phyloP scores from a whole-genome alignment of 2,888 invertebrate genomes.

The Agriotes lineatus region DNA sequence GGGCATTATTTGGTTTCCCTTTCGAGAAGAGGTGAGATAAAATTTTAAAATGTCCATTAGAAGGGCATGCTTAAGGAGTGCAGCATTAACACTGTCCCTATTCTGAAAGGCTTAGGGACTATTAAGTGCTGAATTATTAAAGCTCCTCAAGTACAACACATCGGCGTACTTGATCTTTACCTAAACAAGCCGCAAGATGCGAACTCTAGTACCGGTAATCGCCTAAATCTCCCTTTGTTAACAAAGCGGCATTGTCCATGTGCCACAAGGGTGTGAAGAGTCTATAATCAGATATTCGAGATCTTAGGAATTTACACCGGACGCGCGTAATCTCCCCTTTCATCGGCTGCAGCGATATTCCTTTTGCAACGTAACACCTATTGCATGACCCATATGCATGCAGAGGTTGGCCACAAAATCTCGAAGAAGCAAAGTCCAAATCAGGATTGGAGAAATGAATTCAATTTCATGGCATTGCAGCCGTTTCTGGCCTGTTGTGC shows the following conservation, averaged over 20 bases:
- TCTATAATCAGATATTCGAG: constrained; percentile 50
- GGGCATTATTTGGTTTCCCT: constrained; percentile 12
- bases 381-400: no score
- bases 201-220: constrained; percentile 51
- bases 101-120: constrained; percentile 53
- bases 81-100: constrained; percentile 53
- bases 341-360: not conserved
- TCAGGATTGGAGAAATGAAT: no score
- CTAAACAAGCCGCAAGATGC: constrained; percentile 49
- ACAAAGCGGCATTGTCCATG: constrained; percentile 42
- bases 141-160: constrained; percentile 50
- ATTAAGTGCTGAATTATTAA: constrained; percentile 55
- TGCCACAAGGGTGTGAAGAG: constrained; percentile 54
- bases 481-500: no score
- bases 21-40: constrained; percentile 25
- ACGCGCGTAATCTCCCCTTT: not conserved
- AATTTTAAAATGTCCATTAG: constrained; percentile 37
- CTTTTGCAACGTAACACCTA: not conserved
- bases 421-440: no score
- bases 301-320: constrained; percentile 28
- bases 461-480: no score
- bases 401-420: no score
- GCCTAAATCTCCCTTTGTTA: constrained; percentile 55
- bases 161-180: constrained; percentile 56
- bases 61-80: constrained; percentile 48